These are phyloP conservation scores for Iphiclides podalirius DNA, from an alignment of 2,888 invertebrate species.

Conservation along the genomic window DNA sequence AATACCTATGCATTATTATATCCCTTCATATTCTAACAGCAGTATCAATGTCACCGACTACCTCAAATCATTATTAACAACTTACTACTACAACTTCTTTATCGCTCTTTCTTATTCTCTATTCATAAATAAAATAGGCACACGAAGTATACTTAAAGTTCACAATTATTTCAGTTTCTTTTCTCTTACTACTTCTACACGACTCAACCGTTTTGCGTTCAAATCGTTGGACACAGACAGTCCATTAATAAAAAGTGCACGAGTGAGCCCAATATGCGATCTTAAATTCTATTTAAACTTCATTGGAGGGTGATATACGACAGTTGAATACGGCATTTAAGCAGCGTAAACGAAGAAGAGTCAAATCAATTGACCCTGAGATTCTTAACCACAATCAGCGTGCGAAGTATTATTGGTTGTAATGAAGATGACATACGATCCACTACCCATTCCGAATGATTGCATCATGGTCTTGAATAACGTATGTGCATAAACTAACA, in stretches of 20 bases:
- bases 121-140: too few relatives aligned
- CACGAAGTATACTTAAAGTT: too few relatives aligned
- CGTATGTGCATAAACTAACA: too few relatives aligned
- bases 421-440: conserved; percentile 64
- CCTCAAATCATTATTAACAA: too few relatives aligned
- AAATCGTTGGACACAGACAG: neutral
- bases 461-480: conserved; percentile 54
- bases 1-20: too few relatives aligned
- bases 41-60: too few relatives aligned
- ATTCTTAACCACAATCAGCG: conserved; percentile 72
- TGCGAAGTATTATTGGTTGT: conserved; percentile 69
- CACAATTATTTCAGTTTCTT: too few relatives aligned
- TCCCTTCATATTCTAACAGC: too few relatives aligned
- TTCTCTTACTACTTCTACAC: too few relatives aligned
- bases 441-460: conserved; percentile 55
- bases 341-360: conserved; percentile 45
- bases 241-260: conserved; percentile 38
- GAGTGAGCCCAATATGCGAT: conserved; percentile 42
- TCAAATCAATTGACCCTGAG: conserved; percentile 68
- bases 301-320: conserved; percentile 32
- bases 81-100: too few relatives aligned
- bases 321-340: conserved; percentile 29
- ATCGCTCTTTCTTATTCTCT: too few relatives aligned
- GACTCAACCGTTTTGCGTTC: too few relatives aligned
- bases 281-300: conserved; percentile 35